phyloP scores from a whole-genome alignment of 2,888 invertebrate species.

The Dioctria linearis region DNA sequence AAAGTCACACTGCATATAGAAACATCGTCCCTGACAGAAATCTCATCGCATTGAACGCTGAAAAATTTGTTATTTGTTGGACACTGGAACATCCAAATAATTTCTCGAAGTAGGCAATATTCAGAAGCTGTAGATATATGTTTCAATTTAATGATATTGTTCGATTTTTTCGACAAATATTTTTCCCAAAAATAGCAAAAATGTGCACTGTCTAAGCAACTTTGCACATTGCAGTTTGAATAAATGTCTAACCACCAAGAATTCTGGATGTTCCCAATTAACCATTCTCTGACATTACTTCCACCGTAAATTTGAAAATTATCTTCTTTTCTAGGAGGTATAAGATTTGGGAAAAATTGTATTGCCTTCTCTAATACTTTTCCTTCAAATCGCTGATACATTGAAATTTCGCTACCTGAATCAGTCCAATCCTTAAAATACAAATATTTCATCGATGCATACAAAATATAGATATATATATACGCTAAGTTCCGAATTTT shows the following conservation, averaged over 20 bases:
- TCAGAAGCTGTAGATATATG: constrained; percentile 65
- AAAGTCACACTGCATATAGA: constrained; percentile 65
- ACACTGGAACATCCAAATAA: constrained; percentile 68
- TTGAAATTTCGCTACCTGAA: constrained; percentile 37
- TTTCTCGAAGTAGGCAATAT: constrained; percentile 67
- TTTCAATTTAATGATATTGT: constrained; percentile 60
- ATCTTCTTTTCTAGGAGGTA: constrained; percentile 62
- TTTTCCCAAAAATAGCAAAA: constrained; percentile 70
- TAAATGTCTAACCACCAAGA: constrained; percentile 70
- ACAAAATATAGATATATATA: constrained; percentile 41
- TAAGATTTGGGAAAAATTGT: background rate
- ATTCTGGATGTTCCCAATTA: constrained; percentile 69
- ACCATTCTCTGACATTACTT: constrained; percentile 64
- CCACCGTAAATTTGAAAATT: constrained; percentile 62
- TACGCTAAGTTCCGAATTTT: constrained; percentile 66
- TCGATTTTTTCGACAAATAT: constrained; percentile 61
- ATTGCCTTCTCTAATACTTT: background rate
- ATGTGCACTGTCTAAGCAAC: constrained; percentile 67
- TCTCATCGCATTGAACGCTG: constrained; percentile 58
- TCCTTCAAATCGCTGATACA: background rate
- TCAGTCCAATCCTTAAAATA: constrained; percentile 68
- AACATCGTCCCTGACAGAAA: constrained; percentile 64
- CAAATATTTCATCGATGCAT: background rate
- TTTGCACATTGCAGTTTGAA: constrained; percentile 62
- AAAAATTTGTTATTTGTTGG: constrained; percentile 67